Conservation (phyloP, 2,797 vertebrate genomes). For the Sebastes miniatus region DNA sequence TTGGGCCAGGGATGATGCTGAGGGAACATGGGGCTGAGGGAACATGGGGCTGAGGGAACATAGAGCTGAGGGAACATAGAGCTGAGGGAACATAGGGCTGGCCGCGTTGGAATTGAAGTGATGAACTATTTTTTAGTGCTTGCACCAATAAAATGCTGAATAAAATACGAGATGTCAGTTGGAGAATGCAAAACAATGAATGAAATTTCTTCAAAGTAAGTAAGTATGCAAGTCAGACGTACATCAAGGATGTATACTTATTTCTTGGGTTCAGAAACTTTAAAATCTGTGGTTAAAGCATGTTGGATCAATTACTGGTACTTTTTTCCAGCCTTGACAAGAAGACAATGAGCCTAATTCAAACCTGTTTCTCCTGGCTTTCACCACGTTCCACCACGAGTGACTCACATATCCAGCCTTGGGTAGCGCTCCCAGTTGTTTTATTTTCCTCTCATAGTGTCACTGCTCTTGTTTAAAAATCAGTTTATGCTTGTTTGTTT, state of each 20-base stretch:
- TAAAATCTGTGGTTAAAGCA: not conserved
- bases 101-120: not conserved
- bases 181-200: not conserved
- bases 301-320: not conserved
- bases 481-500: slow-evolving; percentile 56
- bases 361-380: not conserved
- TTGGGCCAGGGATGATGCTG: too few relatives aligned
- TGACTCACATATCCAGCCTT: slow-evolving; percentile 7
- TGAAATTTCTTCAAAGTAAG: too few relatives aligned
- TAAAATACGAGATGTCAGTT: not conserved
- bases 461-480: slow-evolving; percentile 43
- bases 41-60: too few relatives aligned
- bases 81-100: too few relatives aligned
- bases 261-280: not conserved
- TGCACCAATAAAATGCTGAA: not conserved
- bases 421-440: slow-evolving; percentile 2
- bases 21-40: too few relatives aligned
- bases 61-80: fast-evolving
- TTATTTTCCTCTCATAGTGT: slow-evolving; percentile 29
- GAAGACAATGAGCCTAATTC: slow-evolving; percentile 6
- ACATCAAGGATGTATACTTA: not conserved
- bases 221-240: not conserved
- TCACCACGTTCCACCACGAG: not conserved
- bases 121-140: not conserved
- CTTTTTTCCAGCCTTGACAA: slow-evolving; percentile 1